phyloP scores from a whole-genome alignment of 2,888 invertebrate genomes.

The Himalopsyche tibetana region DNA sequence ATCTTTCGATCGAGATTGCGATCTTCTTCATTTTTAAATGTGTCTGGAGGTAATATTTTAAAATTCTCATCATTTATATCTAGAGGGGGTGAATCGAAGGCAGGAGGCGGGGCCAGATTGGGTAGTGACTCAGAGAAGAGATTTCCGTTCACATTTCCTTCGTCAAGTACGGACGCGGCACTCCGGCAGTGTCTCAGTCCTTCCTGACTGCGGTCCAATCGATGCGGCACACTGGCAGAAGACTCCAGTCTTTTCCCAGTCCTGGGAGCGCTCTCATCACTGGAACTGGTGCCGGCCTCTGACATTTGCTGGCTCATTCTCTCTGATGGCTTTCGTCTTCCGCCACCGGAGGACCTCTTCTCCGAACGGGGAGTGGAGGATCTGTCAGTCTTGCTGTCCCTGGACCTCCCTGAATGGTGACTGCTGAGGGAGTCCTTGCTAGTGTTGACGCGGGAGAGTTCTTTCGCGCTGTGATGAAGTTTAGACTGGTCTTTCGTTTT shows the following conservation, averaged over 20 bases:
- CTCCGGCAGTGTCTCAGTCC: slow-evolving; percentile 77
- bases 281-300: slow-evolving; percentile 79
- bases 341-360: slow-evolving; percentile 65
- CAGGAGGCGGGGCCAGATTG: slow-evolving; percentile 81
- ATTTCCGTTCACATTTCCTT: slow-evolving; percentile 75
- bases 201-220: slow-evolving; percentile 76
- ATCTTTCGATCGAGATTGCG: slow-evolving; percentile 67
- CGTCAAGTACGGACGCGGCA: slow-evolving; percentile 78
- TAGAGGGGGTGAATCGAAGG: slow-evolving; percentile 78
- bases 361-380: slow-evolving; percentile 74
- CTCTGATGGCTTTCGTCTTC: slow-evolving; percentile 75
- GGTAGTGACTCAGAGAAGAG: slow-evolving; percentile 84
- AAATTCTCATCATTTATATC: slow-evolving; percentile 76
- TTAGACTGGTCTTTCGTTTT: slow-evolving; percentile 74
- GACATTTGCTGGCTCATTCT: slow-evolving; percentile 77
- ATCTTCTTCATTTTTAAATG: slow-evolving; percentile 74
- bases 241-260: slow-evolving; percentile 76
- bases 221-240: slow-evolving; percentile 82
- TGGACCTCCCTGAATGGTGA: slow-evolving; percentile 75
- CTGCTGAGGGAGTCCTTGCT: slow-evolving; percentile 76
- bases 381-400: slow-evolving; percentile 75
- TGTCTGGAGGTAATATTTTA: slow-evolving; percentile 76
- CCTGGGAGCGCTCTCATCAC: slow-evolving; percentile 77
- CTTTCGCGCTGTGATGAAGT: slow-evolving; percentile 72
- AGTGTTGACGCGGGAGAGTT: slow-evolving; percentile 73